Percentiles rank a stretch among this genome's conserved stretches.
These are phyloP conservation scores for Bibio marci DNA, from an alignment of 2,888 invertebrate genomes.

Conservation along the genomic window DNA sequence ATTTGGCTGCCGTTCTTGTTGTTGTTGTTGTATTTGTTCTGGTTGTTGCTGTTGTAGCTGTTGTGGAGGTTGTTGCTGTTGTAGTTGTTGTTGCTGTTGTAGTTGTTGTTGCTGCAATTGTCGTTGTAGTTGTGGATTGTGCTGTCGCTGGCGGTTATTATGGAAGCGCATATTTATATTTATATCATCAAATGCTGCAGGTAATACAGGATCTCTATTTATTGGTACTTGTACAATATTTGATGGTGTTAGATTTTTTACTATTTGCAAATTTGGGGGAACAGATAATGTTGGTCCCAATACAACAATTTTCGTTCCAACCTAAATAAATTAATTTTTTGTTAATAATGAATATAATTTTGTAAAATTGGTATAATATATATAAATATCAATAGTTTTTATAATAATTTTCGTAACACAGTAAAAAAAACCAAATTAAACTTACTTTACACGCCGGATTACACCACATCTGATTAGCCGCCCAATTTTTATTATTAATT, in stretches of 20 bases:
- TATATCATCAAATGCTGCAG: not conserved
- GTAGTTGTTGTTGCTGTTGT: slow-evolving; percentile 2
- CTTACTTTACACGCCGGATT: slow-evolving; percentile 61
- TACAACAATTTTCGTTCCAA: slow-evolving; percentile 61
- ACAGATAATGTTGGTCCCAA: slow-evolving; percentile 31
- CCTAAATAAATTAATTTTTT: slow-evolving; percentile 26
- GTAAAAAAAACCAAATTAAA: no score
- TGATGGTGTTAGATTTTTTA: slow-evolving; percentile 21
- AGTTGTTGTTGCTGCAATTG: slow-evolving; percentile 1
- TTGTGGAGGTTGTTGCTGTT: slow-evolving; percentile 1
- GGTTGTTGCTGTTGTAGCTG: no score
- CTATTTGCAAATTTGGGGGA: slow-evolving; percentile 27
- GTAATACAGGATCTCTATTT: not conserved
- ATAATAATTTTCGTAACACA: no score
- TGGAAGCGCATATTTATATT: no score
- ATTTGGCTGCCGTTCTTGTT: not conserved
- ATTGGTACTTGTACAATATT: not conserved
- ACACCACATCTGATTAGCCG: slow-evolving; percentile 80
- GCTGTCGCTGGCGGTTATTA: slow-evolving; percentile 1
- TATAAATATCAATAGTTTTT: no score
- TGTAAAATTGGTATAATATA: no score
- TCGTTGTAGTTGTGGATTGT: not conserved
- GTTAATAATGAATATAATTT: not conserved
- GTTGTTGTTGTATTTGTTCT: not conserved
- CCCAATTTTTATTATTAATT: slow-evolving; percentile 59